Evolutionary conservation across 1,140 invertebrate genomes (phyloP).

Genomic region (Tetramorium simillimum): DNA sequence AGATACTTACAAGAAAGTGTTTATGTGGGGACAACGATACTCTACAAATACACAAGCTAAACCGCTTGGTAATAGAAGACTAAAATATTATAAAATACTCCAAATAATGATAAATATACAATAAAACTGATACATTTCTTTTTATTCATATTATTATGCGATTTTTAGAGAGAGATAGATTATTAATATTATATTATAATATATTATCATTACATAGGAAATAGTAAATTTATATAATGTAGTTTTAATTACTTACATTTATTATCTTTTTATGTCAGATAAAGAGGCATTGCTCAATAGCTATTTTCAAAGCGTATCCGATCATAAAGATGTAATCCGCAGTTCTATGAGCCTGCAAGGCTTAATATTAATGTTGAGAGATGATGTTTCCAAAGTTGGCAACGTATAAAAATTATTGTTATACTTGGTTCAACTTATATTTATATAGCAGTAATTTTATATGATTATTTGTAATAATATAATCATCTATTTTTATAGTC

Average conservation of each 20-base stretch:
- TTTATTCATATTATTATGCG: neutral
- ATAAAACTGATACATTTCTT: neutral
- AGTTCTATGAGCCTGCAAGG: slow-evolving; percentile 90
- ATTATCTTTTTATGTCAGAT: slow-evolving; percentile 47
- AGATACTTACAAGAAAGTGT: slow-evolving; percentile 88
- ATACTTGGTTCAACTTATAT: neutral
- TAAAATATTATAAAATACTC: slow-evolving; percentile 14
- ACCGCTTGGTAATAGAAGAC: slow-evolving; percentile 46
- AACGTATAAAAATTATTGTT: slow-evolving; percentile 64
- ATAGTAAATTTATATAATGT: neutral
- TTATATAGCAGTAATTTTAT: neutral
- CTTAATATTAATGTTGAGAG: slow-evolving; percentile 88
- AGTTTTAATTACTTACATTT: slow-evolving; percentile 24
- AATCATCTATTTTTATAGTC: slow-evolving; percentile 66
- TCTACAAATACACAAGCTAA: slow-evolving; percentile 14
- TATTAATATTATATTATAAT: neutral
- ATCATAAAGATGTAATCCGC: slow-evolving; percentile 93
- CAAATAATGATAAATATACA: neutral
- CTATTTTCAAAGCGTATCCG: slow-evolving; percentile 91
- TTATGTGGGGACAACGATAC: slow-evolving; percentile 89
- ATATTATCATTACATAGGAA: neutral
- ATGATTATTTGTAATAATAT: slow-evolving; percentile 24
- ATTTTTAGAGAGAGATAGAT: neutral
- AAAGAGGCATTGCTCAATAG: slow-evolving; percentile 79
- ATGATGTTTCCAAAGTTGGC: slow-evolving; percentile 85